Evolutionary conservation across 2,888 invertebrate genomes (phyloP), one percentile per base, ranked within the genome.

Genomic region (Trichopria drosophilae): DNA sequence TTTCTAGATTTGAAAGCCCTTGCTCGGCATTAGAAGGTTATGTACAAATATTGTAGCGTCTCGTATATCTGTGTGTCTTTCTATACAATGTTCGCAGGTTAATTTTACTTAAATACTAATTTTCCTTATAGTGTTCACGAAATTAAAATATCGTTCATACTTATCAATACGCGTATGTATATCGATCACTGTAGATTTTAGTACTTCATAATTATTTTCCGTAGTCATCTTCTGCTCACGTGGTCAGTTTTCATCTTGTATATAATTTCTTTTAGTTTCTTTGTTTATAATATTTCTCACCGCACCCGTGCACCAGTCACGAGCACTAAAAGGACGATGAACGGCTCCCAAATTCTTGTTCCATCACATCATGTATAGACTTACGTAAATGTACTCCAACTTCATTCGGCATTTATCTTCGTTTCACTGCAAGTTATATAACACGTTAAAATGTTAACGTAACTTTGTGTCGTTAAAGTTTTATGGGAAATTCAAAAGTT

Each of bases 361-460:
- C 46, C 54, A 62, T 62, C 66, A 64, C 67, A 65, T 53, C 64
- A 67, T 63, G 62, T 64, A 66, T 57, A 61, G 65, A 61, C 71
- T 68, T 62, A 62, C 58, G 62, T 63, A n/a, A n/a, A n/a, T n/a
- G n/a, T n/a, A n/a, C 43, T 50, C 53, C 45, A 49, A 53, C 55
- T 63, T 61, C 53, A 36, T 53, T 41, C 43, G 51, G 57, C 42
- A 9, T 43, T 56, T 52, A 49, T 49, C 64, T 64, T 60, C 64
- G 61, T 68, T 70, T 73, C 71, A 73, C 73, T 73, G 71, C 22
- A 73, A 71, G n/a, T n/a, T n/a, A n/a, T n/a, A n/a, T n/a, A n/a
- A n/a, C n/a, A n/a, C n/a, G n/a, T n/a, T n/a, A n/a, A n/a, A n/a
- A n/a, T n/a, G n/a, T n/a, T n/a, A n/a, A n/a, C n/a, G n/a, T n/a